Conservation (phyloP, 1,140 invertebrate species). For the Drosophila arawakana region DNA sequence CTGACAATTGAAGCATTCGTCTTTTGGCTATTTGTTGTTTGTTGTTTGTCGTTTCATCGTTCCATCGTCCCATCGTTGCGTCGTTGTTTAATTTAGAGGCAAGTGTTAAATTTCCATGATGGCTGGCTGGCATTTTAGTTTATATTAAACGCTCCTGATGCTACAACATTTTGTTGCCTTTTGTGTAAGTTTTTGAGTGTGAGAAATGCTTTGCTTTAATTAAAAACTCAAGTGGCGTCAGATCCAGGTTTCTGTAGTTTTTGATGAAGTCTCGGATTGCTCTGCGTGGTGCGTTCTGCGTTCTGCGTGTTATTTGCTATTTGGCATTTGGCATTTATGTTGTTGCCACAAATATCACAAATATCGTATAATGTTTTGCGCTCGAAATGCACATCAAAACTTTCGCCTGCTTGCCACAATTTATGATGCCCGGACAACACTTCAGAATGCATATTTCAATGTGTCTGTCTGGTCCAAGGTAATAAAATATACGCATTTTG, state of each 20-base stretch:
- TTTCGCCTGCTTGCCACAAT: constrained; percentile 41
- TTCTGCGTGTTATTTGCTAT: constrained; percentile 8
- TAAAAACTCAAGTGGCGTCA: constrained; percentile 80
- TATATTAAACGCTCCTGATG: constrained; percentile 46
- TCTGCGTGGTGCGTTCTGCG: not conserved
- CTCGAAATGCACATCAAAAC: constrained; percentile 41
- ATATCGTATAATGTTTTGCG: constrained; percentile 41
- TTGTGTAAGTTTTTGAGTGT: constrained; percentile 47
- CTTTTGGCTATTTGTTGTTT: constrained; percentile 61
- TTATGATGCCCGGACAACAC: constrained; percentile 59
- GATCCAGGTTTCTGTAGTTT: not conserved
- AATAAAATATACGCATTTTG: constrained; percentile 76
- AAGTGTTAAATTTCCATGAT: constrained; percentile 81
- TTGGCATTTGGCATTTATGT: constrained; percentile 44
- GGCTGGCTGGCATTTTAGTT: constrained; percentile 72
- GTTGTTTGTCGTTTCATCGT: not conserved
- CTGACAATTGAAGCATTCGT: constrained; percentile 68
- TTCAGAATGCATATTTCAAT: constrained; percentile 79
- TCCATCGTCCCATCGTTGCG: constrained; percentile 19
- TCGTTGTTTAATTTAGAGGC: constrained; percentile 75
- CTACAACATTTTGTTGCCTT: constrained; percentile 76
- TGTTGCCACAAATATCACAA: constrained; percentile 40
- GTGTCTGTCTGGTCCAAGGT: constrained; percentile 61
- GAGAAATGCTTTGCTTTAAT: constrained; percentile 65
- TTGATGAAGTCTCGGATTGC: not conserved